Conservation (phyloP, 2,113 vertebrate species). For the Spilogale gracilis region DNA sequence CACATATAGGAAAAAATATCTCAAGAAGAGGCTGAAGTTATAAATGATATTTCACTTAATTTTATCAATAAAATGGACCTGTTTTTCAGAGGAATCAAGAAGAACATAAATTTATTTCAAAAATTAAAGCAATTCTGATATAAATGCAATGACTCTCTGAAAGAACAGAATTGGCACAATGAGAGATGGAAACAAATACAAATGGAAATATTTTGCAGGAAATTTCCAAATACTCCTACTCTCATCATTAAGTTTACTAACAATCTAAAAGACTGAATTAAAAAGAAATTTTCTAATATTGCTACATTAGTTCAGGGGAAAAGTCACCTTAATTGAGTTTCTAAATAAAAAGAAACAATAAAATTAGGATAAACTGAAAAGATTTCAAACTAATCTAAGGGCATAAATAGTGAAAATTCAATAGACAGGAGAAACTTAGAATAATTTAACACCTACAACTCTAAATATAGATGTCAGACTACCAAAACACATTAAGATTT, state of each 20-base stretch:
- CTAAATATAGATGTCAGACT: background rate
- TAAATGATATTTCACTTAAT: slow-evolving; percentile 7
- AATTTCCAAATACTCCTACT: slow-evolving; percentile 3
- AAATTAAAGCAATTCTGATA: background rate
- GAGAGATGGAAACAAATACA: slow-evolving; percentile 39
- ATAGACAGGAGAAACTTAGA: background rate
- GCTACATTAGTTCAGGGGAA: background rate
- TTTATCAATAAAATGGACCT: background rate
- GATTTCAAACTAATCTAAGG: background rate
- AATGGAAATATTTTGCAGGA: background rate
- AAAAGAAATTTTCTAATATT: background rate
- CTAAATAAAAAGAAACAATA: slow-evolving; percentile 12
- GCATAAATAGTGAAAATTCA: background rate
- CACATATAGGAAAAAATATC: background rate
- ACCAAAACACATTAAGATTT: background rate
- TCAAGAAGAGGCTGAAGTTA: background rate
- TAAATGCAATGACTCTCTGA: background rate
- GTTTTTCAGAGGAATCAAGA: background rate
- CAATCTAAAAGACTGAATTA: background rate
- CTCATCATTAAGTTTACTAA: slow-evolving; percentile 10
- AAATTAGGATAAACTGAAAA: background rate
- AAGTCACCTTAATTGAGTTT: background rate
- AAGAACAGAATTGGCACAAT: background rate
- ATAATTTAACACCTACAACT: background rate
- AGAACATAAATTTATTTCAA: background rate